phyloP scores from a whole-genome alignment of 2,888 invertebrate genomes.

The Pollenia angustigena region DNA sequence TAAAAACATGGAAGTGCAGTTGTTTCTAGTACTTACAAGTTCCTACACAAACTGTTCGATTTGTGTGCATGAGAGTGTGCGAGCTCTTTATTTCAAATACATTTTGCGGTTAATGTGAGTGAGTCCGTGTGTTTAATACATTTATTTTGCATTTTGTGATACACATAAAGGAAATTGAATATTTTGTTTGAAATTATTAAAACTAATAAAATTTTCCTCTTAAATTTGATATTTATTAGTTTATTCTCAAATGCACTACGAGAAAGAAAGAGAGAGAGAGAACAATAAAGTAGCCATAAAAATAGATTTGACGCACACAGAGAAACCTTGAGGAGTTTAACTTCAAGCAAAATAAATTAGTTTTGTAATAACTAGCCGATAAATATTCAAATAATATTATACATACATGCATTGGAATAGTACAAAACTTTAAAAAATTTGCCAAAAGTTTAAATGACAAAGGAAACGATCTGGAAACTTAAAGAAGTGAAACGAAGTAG shows the following conservation, averaged over 20 bases:
- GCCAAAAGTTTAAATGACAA: no score
- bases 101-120: slow-evolving; percentile 40
- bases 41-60: slow-evolving; percentile 17
- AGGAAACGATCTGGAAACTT: no score
- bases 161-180: slow-evolving; percentile 67
- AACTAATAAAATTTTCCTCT: slow-evolving; percentile 45
- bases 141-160: slow-evolving; percentile 54
- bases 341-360: slow-evolving; percentile 9
- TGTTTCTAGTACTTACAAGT: slow-evolving; percentile 19
- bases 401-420: neutral
- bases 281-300: neutral
- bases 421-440: no score
- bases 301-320: slow-evolving; percentile 17
- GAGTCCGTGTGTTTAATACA: slow-evolving; percentile 19
- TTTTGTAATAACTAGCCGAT: neutral
- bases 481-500: no score
- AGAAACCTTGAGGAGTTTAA: slow-evolving; percentile 20
- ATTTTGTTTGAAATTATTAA: slow-evolving; percentile 57
- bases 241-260: neutral
- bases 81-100: slow-evolving; percentile 38
- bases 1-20: neutral
- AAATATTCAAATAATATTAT: slow-evolving; percentile 27
- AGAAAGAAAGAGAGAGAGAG: neutral
- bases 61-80: neutral
- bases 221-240: slow-evolving; percentile 51